Evolutionary conservation across 2,113 vertebrate species (phyloP).

Genomic region (Sphaerodactylus townsendi): DNA sequence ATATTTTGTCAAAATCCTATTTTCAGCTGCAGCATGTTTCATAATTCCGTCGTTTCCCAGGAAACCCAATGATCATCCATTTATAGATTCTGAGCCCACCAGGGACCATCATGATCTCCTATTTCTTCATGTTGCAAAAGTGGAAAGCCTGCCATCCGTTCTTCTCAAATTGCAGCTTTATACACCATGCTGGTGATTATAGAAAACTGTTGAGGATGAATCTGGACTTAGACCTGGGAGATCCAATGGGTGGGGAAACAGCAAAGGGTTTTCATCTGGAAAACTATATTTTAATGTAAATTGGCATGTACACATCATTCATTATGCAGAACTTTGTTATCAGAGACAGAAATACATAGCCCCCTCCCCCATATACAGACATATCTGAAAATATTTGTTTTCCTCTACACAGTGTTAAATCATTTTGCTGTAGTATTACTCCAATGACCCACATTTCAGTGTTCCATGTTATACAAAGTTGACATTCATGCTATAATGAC

Average conservation of each 20-base stretch:
- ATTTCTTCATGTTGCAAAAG: not conserved
- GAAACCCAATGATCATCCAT: conserved; percentile 13
- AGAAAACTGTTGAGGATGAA: not conserved
- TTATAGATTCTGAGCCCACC: not conserved
- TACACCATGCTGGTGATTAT: not conserved
- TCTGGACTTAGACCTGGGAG: not conserved
- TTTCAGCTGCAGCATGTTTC: conserved; percentile 10
- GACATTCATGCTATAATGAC: conserved; percentile 17
- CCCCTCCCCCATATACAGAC: not conserved
- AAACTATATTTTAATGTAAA: not conserved
- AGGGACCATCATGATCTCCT: not conserved
- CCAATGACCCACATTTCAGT: conserved; percentile 1
- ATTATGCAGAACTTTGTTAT: conserved; percentile 10
- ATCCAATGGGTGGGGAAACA: not conserved
- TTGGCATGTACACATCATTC: not conserved
- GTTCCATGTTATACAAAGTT: conserved; percentile 36
- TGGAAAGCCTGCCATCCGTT: not conserved
- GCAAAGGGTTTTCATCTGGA: not conserved
- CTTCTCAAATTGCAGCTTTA: not conserved
- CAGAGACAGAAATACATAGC: not conserved
- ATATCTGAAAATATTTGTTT: not conserved
- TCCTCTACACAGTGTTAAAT: not conserved
- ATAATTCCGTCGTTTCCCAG: conserved; percentile 20
- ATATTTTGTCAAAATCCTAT: conserved; percentile 25
- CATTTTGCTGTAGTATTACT: not conserved